phyloP scores from a whole-genome alignment of 2,797 vertebrate species.

The Scomberomorus guttatus region DNA sequence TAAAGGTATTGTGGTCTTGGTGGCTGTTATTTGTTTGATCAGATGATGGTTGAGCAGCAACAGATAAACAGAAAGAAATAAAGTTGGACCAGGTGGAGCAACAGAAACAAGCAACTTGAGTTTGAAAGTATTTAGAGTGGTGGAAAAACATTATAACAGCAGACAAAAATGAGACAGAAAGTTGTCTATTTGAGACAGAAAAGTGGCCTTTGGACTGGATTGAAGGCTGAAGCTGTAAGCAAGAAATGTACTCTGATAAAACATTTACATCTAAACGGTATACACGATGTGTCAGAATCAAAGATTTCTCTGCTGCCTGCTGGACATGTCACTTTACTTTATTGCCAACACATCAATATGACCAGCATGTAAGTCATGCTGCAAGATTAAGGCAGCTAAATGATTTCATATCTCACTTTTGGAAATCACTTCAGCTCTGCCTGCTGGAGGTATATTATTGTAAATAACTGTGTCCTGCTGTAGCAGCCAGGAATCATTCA shows the following conservation, averaged over 20 bases:
- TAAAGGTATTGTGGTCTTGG: constrained; percentile 87
- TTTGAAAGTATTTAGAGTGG: not conserved
- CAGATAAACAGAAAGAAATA: not conserved
- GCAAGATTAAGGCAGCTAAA: constrained; percentile 13
- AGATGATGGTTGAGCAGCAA: not conserved
- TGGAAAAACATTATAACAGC: not conserved
- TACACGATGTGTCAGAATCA: constrained; percentile 30
- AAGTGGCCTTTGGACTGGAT: constrained; percentile 7
- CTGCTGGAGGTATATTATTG: constrained; percentile 9
- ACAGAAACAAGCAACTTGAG: not conserved
- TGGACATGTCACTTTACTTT: constrained; percentile 2
- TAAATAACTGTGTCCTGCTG: not conserved
- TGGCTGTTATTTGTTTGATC: not conserved
- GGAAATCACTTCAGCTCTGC: constrained; percentile 12
- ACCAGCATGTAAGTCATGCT: not conserved
- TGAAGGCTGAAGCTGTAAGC: constrained; percentile 25
- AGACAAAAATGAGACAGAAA: constrained; percentile 3
- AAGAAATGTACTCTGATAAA: too few relatives aligned
- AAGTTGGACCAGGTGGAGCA: too few relatives aligned
- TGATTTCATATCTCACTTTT: constrained; percentile 10
- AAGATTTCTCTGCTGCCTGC: constrained; percentile 10
- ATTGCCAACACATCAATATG: not conserved
- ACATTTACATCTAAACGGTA: too few relatives aligned
- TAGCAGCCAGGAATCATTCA: constrained; percentile 6
- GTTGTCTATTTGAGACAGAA: not conserved